phyloP scores from a whole-genome alignment of 1,140 invertebrate genomes.

The Cryptotermes secundus region DNA sequence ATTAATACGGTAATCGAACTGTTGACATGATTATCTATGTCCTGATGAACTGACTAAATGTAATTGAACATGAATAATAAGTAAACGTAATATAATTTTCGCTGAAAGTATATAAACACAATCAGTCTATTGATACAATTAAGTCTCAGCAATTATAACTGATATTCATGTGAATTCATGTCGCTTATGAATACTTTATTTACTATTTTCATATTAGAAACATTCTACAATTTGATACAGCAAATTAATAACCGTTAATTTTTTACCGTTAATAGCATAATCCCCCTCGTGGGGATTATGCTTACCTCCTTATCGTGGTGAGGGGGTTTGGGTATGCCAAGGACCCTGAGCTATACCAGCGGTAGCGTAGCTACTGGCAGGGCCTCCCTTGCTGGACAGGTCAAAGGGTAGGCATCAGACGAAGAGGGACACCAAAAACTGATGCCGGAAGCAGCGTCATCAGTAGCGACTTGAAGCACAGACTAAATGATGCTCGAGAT shows the following conservation, averaged over 20 bases:
- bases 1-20: not conserved
- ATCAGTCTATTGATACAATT: not conserved
- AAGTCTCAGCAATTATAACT: not conserved
- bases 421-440: too few relatives aligned
- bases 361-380: too few relatives aligned
- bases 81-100: not conserved
- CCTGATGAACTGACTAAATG: not conserved
- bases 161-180: not conserved
- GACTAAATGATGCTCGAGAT: too few relatives aligned
- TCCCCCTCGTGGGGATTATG: too few relatives aligned
- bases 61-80: conserved; percentile 11
- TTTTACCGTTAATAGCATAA: not conserved
- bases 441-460: too few relatives aligned
- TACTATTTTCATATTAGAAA: not conserved
- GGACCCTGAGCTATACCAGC: too few relatives aligned
- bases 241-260: not conserved
- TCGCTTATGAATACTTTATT: not conserved
- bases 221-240: not conserved
- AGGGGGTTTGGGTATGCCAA: too few relatives aligned
- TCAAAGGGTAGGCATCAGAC: too few relatives aligned
- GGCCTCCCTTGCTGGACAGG: too few relatives aligned
- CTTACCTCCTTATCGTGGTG: too few relatives aligned
- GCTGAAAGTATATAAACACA: not conserved
- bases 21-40: not conserved
- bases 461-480: too few relatives aligned